Evolutionary conservation across 23 tunicate species (phyloP).

Genomic region (Trididemnum miniatum): DNA sequence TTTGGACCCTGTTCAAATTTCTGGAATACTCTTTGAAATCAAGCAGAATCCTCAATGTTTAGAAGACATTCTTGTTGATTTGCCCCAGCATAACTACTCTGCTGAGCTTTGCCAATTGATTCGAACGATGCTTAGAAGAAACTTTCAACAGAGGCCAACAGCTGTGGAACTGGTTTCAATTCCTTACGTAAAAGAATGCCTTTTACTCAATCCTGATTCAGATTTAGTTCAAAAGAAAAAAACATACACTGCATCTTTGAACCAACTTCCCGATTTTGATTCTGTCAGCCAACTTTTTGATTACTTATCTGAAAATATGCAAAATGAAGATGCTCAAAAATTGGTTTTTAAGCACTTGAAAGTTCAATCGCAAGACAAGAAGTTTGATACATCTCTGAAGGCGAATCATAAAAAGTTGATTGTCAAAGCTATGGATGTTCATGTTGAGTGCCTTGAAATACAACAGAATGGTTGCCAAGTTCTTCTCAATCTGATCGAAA

Average conservation of each 20-base stretch:
- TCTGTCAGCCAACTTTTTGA: constrained; percentile 27
- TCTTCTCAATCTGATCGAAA: constrained; percentile 45
- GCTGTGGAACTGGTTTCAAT: constrained; percentile 74
- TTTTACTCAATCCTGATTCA: constrained; percentile 73
- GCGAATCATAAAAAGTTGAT: constrained; percentile 43
- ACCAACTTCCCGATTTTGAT: constrained; percentile 51
- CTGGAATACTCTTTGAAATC: constrained; percentile 87
- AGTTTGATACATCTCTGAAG: constrained; percentile 18
- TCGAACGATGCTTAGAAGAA: constrained; percentile 84
- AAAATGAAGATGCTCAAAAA: constrained; percentile 83
- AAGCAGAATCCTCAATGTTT: constrained; percentile 93
- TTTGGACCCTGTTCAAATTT: constrained; percentile 80
- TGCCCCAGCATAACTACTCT: constrained; percentile 66
- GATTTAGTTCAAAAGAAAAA: constrained; percentile 71
- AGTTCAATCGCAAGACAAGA: constrained; percentile 20
- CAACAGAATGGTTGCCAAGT: constrained; percentile 71
- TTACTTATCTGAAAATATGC: constrained; percentile 57
- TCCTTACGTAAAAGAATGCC: constrained; percentile 85
- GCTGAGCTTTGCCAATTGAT: constrained; percentile 77
- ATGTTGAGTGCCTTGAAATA: constrained; percentile 41
- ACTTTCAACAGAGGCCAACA: constrained; percentile 97
- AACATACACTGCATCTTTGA: constrained; percentile 36
- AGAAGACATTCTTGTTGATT: constrained; percentile 70
- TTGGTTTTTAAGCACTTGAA: constrained; percentile 53
- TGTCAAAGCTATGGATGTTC: constrained; percentile 56